Conservation (phyloP, 2,113 vertebrate genomes). For the Melanerpes aurifrons region DNA sequence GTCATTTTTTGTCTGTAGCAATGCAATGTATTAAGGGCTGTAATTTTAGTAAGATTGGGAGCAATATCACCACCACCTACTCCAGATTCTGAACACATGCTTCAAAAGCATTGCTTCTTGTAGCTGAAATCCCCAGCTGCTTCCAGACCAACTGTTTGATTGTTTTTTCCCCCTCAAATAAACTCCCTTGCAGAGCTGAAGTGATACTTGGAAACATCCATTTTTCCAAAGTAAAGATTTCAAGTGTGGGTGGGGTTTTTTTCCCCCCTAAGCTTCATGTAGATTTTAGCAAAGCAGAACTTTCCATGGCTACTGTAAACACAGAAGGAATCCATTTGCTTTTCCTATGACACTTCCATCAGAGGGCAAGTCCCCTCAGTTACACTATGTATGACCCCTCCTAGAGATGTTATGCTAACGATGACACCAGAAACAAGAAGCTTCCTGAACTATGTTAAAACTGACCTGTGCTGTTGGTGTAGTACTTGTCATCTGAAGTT, state of each 20-base stretch:
- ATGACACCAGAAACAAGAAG: not conserved
- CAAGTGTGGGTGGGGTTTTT: not conserved
- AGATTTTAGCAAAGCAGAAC: conserved; percentile 30
- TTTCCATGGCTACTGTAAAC: not conserved
- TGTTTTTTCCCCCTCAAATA: not conserved
- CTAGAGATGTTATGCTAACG: not conserved
- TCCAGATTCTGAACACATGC: not conserved
- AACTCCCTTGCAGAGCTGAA: not conserved
- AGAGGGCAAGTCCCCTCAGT: conserved; percentile 15
- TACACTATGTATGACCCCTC: not conserved
- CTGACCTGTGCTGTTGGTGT: not conserved
- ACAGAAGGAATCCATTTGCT: not conserved
- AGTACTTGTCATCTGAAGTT: not conserved
- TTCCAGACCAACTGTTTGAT: not conserved
- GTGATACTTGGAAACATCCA: not conserved
- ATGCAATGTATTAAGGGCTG: not conserved
- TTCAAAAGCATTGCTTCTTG: not conserved
- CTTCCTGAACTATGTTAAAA: not conserved
- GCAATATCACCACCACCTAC: not conserved
- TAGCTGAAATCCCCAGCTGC: not conserved
- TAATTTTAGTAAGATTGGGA: not conserved
- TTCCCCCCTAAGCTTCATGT: not conserved
- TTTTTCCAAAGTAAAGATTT: not conserved
- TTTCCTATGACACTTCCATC: conserved; percentile 46
- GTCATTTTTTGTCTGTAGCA: not conserved